These are phyloP conservation scores for Paramacrobiotus metropolitanus DNA, from an alignment of 1,140 invertebrate genomes.

Conservation along the genomic window DNA sequence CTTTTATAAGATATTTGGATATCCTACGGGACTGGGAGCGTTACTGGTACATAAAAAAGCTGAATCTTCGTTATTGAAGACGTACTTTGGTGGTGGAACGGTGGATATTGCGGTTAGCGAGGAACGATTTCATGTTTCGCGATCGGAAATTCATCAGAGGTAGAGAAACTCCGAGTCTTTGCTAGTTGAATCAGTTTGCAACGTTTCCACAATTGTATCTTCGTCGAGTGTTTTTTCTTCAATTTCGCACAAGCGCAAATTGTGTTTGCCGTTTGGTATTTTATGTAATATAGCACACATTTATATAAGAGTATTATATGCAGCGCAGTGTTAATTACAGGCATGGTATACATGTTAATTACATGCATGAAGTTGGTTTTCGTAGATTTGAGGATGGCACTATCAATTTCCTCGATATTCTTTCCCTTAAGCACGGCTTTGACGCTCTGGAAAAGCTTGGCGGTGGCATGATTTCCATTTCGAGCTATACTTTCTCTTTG, in stretches of 20 bases:
- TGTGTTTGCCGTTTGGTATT: too few species aligned
- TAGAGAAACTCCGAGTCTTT: conserved; percentile 19
- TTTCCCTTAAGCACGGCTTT: conserved; percentile 54
- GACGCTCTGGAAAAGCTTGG: conserved; percentile 29
- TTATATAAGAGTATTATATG: too few species aligned
- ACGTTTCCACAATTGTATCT: too few species aligned
- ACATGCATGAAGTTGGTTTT: too few species aligned
- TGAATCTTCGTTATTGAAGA: conserved; percentile 35
- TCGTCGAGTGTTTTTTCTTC: too few species aligned
- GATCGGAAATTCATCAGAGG: conserved; percentile 41
- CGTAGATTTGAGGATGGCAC: conserved; percentile 84
- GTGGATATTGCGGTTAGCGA: conserved; percentile 50
- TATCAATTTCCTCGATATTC: conserved; percentile 57
- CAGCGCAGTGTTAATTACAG: too few species aligned
- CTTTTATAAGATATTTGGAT: conserved; percentile 96
- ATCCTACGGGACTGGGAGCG: conserved; percentile 65
- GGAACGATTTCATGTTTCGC: conserved; percentile 40
- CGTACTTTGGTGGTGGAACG: conserved; percentile 63
- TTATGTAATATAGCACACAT: too few species aligned
- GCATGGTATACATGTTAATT: too few species aligned
- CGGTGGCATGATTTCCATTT: conserved; percentile 38
- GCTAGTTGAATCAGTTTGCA: too few species aligned
- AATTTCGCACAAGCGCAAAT: too few species aligned
- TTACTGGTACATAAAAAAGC: conserved; percentile 49
- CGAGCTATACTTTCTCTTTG: conserved; percentile 45